These are phyloP conservation scores for Cydia splendana DNA, from an alignment of 1,140 invertebrate genomes.

Conservation along the genomic window DNA sequence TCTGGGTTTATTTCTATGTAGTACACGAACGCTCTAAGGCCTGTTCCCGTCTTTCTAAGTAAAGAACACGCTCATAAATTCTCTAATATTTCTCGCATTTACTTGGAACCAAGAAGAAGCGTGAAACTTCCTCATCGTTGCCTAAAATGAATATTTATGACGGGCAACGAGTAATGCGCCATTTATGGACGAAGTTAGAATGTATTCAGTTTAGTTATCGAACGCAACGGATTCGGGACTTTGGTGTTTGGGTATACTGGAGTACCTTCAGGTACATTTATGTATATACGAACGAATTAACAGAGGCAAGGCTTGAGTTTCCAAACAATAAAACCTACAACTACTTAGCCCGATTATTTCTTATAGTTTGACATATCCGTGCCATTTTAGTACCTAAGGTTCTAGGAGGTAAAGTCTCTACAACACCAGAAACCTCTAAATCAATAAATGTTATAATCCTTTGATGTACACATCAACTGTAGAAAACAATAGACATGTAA, in stretches of 20 bases:
- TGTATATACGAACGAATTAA: not conserved
- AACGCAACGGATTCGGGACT: constrained; percentile 47
- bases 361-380: no score
- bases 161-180: constrained; percentile 67
- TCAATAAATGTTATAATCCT: no score
- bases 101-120: constrained; percentile 62
- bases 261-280: not conserved
- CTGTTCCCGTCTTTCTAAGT: constrained; percentile 46
- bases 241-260: not conserved
- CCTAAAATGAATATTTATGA: constrained; percentile 78
- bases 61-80: constrained; percentile 73
- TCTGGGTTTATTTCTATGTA: not conserved
- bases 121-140: constrained; percentile 71
- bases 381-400: no score
- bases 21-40: constrained; percentile 27
- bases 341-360: no score
- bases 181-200: constrained; percentile 73
- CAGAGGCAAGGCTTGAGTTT: no score
- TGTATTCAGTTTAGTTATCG: constrained; percentile 63
- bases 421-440: no score
- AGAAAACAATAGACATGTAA: no score
- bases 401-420: no score
- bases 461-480: no score
- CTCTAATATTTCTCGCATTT: constrained; percentile 73
- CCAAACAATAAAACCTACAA: no score